Percentiles rank a stretch among this genome's conserved stretches.
These are phyloP conservation scores for Drosophila subquinaria DNA, from an alignment of 2,888 invertebrate genomes.

Conservation along the genomic window DNA sequence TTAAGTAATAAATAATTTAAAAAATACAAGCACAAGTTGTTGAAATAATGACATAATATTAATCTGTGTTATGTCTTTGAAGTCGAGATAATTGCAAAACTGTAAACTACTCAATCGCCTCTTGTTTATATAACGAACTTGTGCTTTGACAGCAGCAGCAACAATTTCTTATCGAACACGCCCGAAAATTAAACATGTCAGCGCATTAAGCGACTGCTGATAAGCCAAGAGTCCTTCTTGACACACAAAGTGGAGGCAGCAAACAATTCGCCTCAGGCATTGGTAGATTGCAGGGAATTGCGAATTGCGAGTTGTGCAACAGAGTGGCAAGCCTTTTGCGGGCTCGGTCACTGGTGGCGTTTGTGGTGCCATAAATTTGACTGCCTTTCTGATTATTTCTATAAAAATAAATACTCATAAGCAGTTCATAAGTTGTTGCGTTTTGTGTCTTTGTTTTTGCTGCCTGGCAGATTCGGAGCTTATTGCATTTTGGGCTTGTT, in stretches of 20 bases:
- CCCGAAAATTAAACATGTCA: slow-evolving; percentile 79
- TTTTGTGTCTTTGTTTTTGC: slow-evolving; percentile 51
- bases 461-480: slow-evolving; percentile 28
- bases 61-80: background rate
- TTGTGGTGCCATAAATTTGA: slow-evolving; percentile 68
- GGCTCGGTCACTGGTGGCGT: slow-evolving; percentile 14
- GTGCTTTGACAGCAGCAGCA: slow-evolving; percentile 50
- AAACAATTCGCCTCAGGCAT: slow-evolving; percentile 8
- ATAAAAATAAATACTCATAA: slow-evolving; percentile 80
- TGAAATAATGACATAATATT: background rate
- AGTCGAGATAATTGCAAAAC: background rate
- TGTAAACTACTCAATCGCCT: slow-evolving; percentile 16
- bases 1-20: too few species aligned
- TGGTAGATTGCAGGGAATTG: slow-evolving; percentile 31
- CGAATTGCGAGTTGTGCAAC: slow-evolving; percentile 30
- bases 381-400: slow-evolving; percentile 75
- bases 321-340: slow-evolving; percentile 11
- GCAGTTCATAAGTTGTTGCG: slow-evolving; percentile 73
- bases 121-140: slow-evolving; percentile 39
- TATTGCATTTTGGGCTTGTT: slow-evolving; percentile 66
- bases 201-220: slow-evolving; percentile 64
- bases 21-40: background rate
- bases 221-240: slow-evolving; percentile 48
- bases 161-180: slow-evolving; percentile 59
- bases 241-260: background rate